phyloP scores from a whole-genome alignment of 2,113 vertebrate species.

The Scartelaos histophorus region DNA sequence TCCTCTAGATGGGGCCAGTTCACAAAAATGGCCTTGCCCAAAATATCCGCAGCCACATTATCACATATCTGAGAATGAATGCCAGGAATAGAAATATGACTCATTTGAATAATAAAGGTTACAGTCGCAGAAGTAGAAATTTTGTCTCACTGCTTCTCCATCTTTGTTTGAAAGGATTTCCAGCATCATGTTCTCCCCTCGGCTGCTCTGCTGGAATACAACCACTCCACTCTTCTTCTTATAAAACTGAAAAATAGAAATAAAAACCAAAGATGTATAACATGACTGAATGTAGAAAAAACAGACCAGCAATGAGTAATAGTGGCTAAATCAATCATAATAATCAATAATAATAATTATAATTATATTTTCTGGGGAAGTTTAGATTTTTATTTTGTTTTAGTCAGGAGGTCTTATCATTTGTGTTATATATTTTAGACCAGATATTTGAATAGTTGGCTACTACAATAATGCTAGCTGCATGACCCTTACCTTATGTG shows the following conservation, averaged over 20 bases:
- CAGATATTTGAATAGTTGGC: too few relatives aligned
- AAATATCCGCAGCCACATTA: slow-evolving; percentile 76
- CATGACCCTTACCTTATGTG: slow-evolving; percentile 80
- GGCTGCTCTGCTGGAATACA: slow-evolving; percentile 96
- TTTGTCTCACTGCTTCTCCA: slow-evolving; percentile 77
- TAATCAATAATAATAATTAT: too few relatives aligned
- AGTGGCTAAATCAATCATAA: too few relatives aligned
- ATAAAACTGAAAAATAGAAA: slow-evolving; percentile 77
- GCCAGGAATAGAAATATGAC: background rate
- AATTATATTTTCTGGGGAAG: too few relatives aligned
- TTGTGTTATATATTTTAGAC: too few relatives aligned
- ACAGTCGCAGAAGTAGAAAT: background rate
- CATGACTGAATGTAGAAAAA: background rate
- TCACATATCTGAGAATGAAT: slow-evolving; percentile 80
- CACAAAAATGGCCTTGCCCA: slow-evolving; percentile 90
- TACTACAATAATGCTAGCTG: background rate
- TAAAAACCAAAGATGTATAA: background rate
- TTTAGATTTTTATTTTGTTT: too few relatives aligned
- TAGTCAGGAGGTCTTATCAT: too few relatives aligned
- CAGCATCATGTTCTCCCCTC: slow-evolving; percentile 97
- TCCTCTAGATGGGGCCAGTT: slow-evolving; percentile 99
- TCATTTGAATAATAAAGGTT: background rate
- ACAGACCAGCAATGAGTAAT: background rate
- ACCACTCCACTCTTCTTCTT: slow-evolving; percentile 91
- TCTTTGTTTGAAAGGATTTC: slow-evolving; percentile 79